These are phyloP conservation scores for Magallana nippona DNA, from an alignment of 2,888 invertebrate genomes.

Conservation along the genomic window DNA sequence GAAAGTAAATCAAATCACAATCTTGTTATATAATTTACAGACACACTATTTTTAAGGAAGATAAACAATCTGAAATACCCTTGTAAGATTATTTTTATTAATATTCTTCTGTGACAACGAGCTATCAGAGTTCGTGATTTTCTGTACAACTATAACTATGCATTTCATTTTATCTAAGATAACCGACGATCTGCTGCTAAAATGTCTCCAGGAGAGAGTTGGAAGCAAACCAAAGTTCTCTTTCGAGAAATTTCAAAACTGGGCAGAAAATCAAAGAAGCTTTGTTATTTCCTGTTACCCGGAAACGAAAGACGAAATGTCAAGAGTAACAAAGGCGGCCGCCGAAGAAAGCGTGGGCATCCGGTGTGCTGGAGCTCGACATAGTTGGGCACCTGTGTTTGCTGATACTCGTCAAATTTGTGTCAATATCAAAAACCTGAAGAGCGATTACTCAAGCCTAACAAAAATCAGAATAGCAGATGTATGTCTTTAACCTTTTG, in stretches of 20 bases:
- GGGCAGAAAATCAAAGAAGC: not conserved
- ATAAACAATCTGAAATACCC: too few species aligned
- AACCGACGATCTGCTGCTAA: too few species aligned
- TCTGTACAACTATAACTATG: too few species aligned
- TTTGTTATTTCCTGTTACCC: not conserved
- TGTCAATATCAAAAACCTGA: constrained; percentile 28
- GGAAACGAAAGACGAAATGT: constrained; percentile 8
- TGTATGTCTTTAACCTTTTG: constrained; percentile 7
- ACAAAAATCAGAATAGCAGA: constrained; percentile 23
- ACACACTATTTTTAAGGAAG: too few species aligned
- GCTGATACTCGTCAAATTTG: constrained; percentile 21
- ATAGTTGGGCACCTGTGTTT: constrained; percentile 41
- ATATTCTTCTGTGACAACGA: too few species aligned
- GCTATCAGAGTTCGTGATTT: too few species aligned
- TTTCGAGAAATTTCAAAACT: constrained; percentile 41
- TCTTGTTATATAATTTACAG: too few species aligned
- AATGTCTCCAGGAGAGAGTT: constrained; percentile 15
- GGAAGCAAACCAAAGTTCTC: not conserved
- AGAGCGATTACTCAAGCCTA: constrained; percentile 38
- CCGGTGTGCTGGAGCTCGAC: constrained; percentile 34
- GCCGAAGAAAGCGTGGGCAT: not conserved
- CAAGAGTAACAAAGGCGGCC: not conserved
- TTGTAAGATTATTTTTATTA: too few species aligned
- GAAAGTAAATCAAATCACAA: too few species aligned
- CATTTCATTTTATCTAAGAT: too few species aligned